Evolutionary conservation across 92 coral and sea anemone species (phyloP).

Genomic region (Porites lobata): DNA sequence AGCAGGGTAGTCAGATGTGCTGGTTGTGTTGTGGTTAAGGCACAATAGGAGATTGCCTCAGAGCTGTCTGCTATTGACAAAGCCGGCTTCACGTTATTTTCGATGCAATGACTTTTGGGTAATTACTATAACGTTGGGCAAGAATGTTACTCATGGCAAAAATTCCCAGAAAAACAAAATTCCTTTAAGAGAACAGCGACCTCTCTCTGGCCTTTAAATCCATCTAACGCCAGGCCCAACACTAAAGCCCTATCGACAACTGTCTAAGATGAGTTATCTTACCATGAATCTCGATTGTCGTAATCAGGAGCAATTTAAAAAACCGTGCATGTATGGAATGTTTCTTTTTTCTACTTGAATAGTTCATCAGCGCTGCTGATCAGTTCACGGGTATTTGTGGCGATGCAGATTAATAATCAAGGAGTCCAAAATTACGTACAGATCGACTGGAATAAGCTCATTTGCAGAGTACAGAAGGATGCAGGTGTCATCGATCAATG

Average conservation of each 20-base stretch:
- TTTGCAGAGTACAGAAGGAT: neutral
- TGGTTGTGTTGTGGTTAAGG: constrained; percentile 16
- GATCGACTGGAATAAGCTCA: neutral
- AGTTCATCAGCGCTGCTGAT: neutral
- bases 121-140: constrained; percentile 13
- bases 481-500: neutral
- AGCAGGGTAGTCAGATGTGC: neutral
- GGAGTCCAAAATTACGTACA: neutral
- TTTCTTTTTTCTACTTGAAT: neutral
- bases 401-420: neutral
- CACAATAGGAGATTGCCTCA: neutral
- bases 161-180: constrained; percentile 27
- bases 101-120: constrained; percentile 52
- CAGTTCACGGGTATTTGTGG: neutral
- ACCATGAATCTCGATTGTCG: neutral
- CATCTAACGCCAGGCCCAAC: neutral
- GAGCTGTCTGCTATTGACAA: constrained; percentile 15
- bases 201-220: neutral
- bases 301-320: no score
- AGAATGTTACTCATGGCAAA: constrained; percentile 31
- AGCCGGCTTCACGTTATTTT: constrained; percentile 4
- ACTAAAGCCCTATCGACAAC: neutral
- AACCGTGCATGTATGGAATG: neutral
- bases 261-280: neutral
- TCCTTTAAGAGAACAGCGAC: neutral